phyloP scores from a whole-genome alignment of 2,888 invertebrate species.

The Desoria tigrina region DNA sequence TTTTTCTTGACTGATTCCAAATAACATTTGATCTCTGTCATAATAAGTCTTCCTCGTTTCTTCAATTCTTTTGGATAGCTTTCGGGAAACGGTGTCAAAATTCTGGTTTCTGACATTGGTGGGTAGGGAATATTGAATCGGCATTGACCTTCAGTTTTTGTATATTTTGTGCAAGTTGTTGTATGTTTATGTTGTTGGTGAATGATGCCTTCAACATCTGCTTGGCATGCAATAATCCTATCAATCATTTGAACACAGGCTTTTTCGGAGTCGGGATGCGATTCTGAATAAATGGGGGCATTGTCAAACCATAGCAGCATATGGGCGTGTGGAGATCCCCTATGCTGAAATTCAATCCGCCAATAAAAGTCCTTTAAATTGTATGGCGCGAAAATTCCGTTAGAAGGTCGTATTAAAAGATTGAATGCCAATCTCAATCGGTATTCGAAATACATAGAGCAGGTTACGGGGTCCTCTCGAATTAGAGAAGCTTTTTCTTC shows the following conservation, averaged over 20 bases:
- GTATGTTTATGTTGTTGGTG: slow-evolving; percentile 6
- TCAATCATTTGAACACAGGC: slow-evolving; percentile 29
- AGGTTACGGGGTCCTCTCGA: slow-evolving; percentile 51
- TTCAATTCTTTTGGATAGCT: neutral
- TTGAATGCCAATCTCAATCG: slow-evolving; percentile 24
- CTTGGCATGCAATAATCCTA: slow-evolving; percentile 34
- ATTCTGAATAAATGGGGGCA: slow-evolving; percentile 10
- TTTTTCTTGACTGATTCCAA: neutral
- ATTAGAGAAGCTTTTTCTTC: slow-evolving; percentile 47
- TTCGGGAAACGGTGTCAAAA: slow-evolving; percentile 9
- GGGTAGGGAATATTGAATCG: slow-evolving; percentile 30
- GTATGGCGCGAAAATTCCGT: slow-evolving; percentile 17
- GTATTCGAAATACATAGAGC: slow-evolving; percentile 44
- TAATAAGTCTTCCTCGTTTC: no score
- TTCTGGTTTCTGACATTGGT: slow-evolving; percentile 22
- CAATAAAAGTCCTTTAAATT: slow-evolving; percentile 12
- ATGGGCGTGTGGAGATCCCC: slow-evolving; percentile 27
- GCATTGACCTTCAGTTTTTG: neutral
- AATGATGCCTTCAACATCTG: slow-evolving; percentile 25
- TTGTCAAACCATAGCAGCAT: slow-evolving; percentile 19
- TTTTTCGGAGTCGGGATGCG: neutral
- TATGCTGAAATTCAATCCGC: slow-evolving; percentile 24
- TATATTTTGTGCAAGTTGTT: slow-evolving; percentile 2
- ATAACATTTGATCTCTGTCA: neutral
- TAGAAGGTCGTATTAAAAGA: slow-evolving; percentile 8